Evolutionary conservation across 2,113 vertebrate genomes (phyloP), one percentile per base, ranked within the genome.

Genomic region (Nothoprocta pentlandii): DNA sequence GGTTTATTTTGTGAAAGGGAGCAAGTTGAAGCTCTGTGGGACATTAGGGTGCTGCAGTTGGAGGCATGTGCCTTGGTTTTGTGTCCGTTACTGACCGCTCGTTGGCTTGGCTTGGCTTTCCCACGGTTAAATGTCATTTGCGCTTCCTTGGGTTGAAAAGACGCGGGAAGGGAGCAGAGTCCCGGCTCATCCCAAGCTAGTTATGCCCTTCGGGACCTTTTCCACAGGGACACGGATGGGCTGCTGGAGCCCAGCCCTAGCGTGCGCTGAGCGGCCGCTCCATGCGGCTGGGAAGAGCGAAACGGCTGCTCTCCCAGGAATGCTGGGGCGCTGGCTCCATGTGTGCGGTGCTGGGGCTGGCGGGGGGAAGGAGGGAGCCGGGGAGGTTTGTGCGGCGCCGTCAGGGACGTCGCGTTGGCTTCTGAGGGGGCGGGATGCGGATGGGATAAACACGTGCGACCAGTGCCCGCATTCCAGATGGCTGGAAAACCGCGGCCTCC

Each of bases 391-490:
- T 78, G 77, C 77, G 93, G 95, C 84, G 84, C 87, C 97, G 97
- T 63, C 92, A 85, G 97, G 94, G 95, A 94, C 87, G 30, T 23
- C 59, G 66, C 87, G 62, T 90, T 61, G 95, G 96, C 85, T 89
- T 96, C 96, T 86, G 89, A 61, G 34, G 64, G 89, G 80, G 68
- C 85, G 36, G 77, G 47, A 58, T 10, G 3, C 62, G 95, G 64
- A 97, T 96, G 94, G 93, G 95, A 96, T 95, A 96, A 97, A 96
- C 97, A 98, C 96, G 97, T 98, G 97, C 17, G 30, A 87, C 92
- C 93, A 94, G 94, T 96, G 97, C 97, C 97, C 92, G 93, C 87
- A 94, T 97, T 97, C 82, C 94, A 96, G 97, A 95, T 93, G 96
- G 92, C 86, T 96, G 89, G 80, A 94, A 94, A 89, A 87, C 92